Base-by-base conservation (phyloP, 2,888 invertebrate genomes). In the Chouioia cunea region DNA sequence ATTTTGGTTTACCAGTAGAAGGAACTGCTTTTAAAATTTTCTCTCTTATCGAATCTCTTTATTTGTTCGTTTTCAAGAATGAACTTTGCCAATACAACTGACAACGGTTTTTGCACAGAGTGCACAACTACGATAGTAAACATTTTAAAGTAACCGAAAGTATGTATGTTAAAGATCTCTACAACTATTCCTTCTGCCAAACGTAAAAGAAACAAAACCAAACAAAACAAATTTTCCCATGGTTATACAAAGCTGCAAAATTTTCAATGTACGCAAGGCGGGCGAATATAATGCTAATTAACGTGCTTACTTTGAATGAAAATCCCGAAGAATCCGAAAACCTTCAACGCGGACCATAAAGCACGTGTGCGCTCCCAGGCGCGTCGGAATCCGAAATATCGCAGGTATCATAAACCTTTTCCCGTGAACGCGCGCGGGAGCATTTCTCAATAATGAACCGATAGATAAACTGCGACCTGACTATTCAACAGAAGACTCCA, bases 381-480 rank as follows among this genome's bases (percentile, higher is more conserved):
- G 46, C 54, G 36, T 16, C 15, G 70, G 65, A 71, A 71, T 71
- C 63, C 63, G 53, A 64, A 71, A 66, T 66, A 66, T 66, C 57
- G 60, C 36, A 57, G 60, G 65, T 54, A 71, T 67, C 71, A 65
- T 71, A 71, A 71, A 71, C 62, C 58, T 67, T 57, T 71, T 71
- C 66, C 66, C 52, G 62, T 36, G 36, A 6, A 12, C 36, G 4
- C 36, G 36, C 36, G 36, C 52, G 20, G 3, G 44, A 23, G 22
- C 47, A 66, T 71, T 71, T 71, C 64, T 67, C 67, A 64, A 71
- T 67, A 71, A 71, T 54, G 71, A 59, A 59, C 67, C 52, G 66
- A 62, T 53, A 64, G 71, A 71, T 71, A 71, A 58, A 50, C 65
- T 0, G 20, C n/a, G 18, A 4, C 15, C 36, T 46, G 20, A 48